phyloP scores from a whole-genome alignment of 2,888 invertebrate species.

The Macaria liturata region DNA sequence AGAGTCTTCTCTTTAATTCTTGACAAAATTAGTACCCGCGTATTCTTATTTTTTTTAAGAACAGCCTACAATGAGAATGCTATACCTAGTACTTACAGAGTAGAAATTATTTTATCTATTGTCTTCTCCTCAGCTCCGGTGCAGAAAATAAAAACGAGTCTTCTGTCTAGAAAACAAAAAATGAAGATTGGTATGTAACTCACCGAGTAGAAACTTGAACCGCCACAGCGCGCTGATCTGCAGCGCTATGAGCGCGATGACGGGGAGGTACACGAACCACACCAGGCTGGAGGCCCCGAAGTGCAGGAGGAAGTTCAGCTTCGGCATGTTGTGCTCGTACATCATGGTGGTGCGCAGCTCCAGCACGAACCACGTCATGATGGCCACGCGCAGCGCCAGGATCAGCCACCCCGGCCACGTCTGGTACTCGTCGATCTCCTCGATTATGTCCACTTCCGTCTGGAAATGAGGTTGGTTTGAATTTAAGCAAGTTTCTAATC shows the following conservation, averaged over 20 bases:
- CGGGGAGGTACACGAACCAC: slow-evolving; percentile 98
- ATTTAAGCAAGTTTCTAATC: too few relatives aligned
- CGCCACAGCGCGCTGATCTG: slow-evolving; percentile 98
- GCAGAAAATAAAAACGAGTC: too few relatives aligned
- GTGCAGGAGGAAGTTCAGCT: slow-evolving; percentile 96
- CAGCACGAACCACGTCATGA: slow-evolving; percentile 95
- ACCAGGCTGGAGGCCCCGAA: slow-evolving; percentile 98
- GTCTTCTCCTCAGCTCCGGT: too few relatives aligned
- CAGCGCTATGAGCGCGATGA: slow-evolving; percentile 95
- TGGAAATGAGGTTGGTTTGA: slow-evolving; percentile 55
- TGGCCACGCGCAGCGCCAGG: slow-evolving; percentile 91
- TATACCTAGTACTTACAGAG: too few relatives aligned
- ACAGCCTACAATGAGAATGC: too few relatives aligned
- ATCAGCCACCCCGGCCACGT: slow-evolving; percentile 99
- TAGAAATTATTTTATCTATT: too few relatives aligned
- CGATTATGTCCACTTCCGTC: slow-evolving; percentile 98
- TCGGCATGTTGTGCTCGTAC: slow-evolving; percentile 83
- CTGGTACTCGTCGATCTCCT: slow-evolving; percentile 98
- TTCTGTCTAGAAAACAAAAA: too few relatives aligned
- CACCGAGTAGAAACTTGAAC: slow-evolving; percentile 95
- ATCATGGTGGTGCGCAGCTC: slow-evolving; percentile 84
- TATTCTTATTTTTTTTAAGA: too few relatives aligned
- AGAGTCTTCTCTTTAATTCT: too few relatives aligned
- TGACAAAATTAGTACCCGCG: too few relatives aligned
- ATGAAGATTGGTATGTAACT: slow-evolving; percentile 47